Percentiles rank a stretch among this genome's conserved stretches.
Evolutionary conservation across 1,140 invertebrate genomes (phyloP).

Genomic region (Parapsyche elsis): DNA sequence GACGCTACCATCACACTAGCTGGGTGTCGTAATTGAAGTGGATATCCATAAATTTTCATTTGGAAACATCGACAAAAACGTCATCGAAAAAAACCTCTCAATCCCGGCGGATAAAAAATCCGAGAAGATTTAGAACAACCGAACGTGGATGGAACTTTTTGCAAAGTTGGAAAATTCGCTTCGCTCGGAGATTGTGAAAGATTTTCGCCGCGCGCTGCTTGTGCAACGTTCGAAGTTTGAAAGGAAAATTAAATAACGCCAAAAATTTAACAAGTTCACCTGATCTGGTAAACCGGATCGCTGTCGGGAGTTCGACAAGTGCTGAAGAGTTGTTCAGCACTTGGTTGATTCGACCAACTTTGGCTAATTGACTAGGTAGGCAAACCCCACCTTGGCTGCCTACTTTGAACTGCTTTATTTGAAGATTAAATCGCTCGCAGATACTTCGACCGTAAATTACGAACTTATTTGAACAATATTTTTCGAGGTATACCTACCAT

Average conservation of each 20-base stretch:
- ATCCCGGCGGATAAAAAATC: not conserved
- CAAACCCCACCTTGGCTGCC: not conserved
- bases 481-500: not conserved
- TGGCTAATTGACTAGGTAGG: constrained; percentile 12
- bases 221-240: constrained; percentile 6
- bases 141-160: not conserved
- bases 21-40: not conserved
- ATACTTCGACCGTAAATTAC: not conserved
- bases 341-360: not conserved
- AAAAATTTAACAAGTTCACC: constrained; percentile 33
- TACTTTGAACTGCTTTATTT: not conserved
- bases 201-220: not conserved
- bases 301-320: not conserved
- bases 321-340: not conserved
- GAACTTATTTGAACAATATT: constrained; percentile 6
- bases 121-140: constrained; percentile 1
- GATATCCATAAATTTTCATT: not conserved
- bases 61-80: not conserved
- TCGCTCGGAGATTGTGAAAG: not conserved
- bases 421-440: not conserved
- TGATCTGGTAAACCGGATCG: not conserved
- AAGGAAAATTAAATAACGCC: constrained; percentile 33
- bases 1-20: not conserved
- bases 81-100: not conserved
- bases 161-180: constrained; percentile 13